A percentile compares a stretch with the other conserved stretches of the same genome.
These are phyloP conservation scores for Centroberyx gerrardi DNA, from an alignment of 2,797 vertebrate species.

Conservation along the genomic window DNA sequence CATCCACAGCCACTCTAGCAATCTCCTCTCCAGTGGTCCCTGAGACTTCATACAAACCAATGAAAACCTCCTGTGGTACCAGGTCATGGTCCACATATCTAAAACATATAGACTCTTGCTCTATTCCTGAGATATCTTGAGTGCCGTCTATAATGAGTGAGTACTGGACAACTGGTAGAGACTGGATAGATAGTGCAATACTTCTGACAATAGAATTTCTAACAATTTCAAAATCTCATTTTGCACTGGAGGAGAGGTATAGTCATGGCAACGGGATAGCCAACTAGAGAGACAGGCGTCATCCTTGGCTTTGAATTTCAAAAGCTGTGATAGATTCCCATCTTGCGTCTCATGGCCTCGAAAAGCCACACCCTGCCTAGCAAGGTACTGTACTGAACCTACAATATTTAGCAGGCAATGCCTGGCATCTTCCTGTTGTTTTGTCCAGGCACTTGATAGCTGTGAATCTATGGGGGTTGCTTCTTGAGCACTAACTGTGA, in stretches of 20 bases:
- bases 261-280: slow-evolving; percentile 36
- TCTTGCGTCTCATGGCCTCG: slow-evolving; percentile 26
- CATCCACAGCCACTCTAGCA: no score
- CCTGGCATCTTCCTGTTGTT: slow-evolving; percentile 42
- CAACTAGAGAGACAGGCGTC: slow-evolving; percentile 31
- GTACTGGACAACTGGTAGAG: slow-evolving; percentile 40
- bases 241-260: slow-evolving; percentile 41
- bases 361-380: no score
- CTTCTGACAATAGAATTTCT: slow-evolving; percentile 32
- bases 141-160: slow-evolving; percentile 42
- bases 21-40: no score
- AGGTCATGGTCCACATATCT: slow-evolving; percentile 54
- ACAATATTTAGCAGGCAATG: background rate
- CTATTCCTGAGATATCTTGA: slow-evolving; percentile 38
- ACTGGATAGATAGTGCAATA: slow-evolving; percentile 19
- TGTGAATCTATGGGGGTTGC: slow-evolving; percentile 34
- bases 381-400: no score
- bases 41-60: no score
- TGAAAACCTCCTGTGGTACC: slow-evolving; percentile 3
- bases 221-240: slow-evolving; percentile 43
- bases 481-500: slow-evolving; percentile 38
- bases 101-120: slow-evolving; percentile 40
- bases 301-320: slow-evolving; percentile 45
- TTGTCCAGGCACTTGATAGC: slow-evolving; percentile 30
- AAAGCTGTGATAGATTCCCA: slow-evolving; percentile 25